Evolutionary conservation across 2,888 invertebrate genomes (phyloP).

Genomic region (Pandemis heparana): DNA sequence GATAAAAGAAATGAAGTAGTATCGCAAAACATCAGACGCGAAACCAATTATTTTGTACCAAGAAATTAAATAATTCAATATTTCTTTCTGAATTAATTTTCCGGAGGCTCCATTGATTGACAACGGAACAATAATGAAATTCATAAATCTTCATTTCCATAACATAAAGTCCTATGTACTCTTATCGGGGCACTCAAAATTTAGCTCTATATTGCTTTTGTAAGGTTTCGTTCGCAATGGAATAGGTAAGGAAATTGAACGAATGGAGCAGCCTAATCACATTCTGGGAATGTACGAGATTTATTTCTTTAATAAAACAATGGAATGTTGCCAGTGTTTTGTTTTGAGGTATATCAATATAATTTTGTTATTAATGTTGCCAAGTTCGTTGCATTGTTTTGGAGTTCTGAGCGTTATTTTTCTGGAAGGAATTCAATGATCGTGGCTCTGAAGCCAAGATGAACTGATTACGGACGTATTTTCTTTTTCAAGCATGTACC

Average conservation of each 20-base stretch:
- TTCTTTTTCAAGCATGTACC: no score
- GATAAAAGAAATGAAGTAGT: not conserved
- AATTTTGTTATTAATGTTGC: not conserved
- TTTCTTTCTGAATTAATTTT: constrained; percentile 13
- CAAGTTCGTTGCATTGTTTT: not conserved
- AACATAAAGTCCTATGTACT: not conserved
- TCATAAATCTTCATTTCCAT: not conserved
- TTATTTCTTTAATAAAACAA: constrained; percentile 15
- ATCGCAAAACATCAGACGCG: not conserved
- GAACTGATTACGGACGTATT: no score
- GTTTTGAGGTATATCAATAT: not conserved
- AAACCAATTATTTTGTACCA: constrained; percentile 12
- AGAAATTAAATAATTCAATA: constrained; percentile 3
- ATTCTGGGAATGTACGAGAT: constrained; percentile 12
- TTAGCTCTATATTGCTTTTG: not conserved
- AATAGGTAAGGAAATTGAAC: not conserved
- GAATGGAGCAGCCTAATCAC: constrained; percentile 11
- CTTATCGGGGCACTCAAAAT: not conserved
- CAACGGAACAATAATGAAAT: constrained; percentile 22
- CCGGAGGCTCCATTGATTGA: constrained; percentile 5
- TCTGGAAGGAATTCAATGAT: no score
- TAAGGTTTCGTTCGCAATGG: not conserved
- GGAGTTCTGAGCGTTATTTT: not conserved
- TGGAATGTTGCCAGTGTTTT: not conserved
- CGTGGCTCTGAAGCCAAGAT: no score